phyloP scores from a whole-genome alignment of 2,797 vertebrate genomes.

The Gallirallus australis region DNA sequence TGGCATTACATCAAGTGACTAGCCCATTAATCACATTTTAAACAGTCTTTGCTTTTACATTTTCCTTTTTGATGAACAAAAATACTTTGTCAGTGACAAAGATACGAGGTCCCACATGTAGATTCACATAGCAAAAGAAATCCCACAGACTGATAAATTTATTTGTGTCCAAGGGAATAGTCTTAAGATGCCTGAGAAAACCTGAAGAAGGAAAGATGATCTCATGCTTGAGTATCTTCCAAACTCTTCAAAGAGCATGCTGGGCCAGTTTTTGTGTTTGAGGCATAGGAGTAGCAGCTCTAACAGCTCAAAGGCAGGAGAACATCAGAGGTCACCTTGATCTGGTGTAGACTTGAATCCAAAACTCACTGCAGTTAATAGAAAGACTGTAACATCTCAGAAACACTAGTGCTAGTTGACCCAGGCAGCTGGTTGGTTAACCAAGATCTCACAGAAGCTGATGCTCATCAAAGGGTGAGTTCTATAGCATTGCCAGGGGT shows the following conservation, averaged over 20 bases:
- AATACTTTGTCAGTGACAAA: neutral
- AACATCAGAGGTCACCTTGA: neutral
- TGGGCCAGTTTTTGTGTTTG: neutral
- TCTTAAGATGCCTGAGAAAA: neutral
- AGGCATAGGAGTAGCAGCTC: neutral
- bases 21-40: conserved; percentile 7
- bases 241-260: neutral
- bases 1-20: neutral
- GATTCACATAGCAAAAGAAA: neutral
- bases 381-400: neutral
- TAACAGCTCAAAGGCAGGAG: neutral
- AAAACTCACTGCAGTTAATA: neutral
- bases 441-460: neutral
- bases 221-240: neutral
- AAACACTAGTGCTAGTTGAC: neutral
- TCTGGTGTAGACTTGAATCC: neutral
- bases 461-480: accelerated
- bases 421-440: neutral
- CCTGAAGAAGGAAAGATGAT: neutral
- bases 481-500: accelerated
- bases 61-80: neutral
- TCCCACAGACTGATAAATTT: neutral
- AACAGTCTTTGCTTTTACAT: neutral
- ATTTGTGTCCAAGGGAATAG: neutral
- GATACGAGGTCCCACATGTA: neutral